Evolutionary conservation across 2,797 vertebrate species (phyloP).

Genomic region (Pelobates cultripes): DNA sequence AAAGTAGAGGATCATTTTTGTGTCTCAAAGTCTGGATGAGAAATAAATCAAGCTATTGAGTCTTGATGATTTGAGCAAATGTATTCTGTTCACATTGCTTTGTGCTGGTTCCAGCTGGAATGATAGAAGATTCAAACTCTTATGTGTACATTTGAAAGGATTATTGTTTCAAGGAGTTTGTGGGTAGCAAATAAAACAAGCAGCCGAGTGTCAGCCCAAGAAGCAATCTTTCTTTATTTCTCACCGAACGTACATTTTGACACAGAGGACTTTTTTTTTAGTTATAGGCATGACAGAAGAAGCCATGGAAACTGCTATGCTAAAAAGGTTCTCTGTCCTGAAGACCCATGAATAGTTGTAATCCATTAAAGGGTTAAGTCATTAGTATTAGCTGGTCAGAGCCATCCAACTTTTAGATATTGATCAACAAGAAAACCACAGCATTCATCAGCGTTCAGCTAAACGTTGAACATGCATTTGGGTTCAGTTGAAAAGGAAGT

Average conservation of each 20-base stretch:
- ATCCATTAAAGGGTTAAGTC: slow-evolving; percentile 52
- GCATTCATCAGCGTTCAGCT: slow-evolving; percentile 55
- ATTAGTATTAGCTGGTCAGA: slow-evolving; percentile 66
- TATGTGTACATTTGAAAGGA: slow-evolving; percentile 71
- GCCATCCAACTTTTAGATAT: slow-evolving; percentile 32
- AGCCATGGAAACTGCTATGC: slow-evolving; percentile 72
- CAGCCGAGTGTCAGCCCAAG: slow-evolving; percentile 69
- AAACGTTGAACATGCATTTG: slow-evolving; percentile 68
- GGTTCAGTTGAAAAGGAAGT: slow-evolving; percentile 72
- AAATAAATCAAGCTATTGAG: slow-evolving; percentile 56
- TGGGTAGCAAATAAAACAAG: slow-evolving; percentile 73
- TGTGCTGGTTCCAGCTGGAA: slow-evolving; percentile 65
- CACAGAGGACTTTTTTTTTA: slow-evolving; percentile 70
- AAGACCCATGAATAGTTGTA: slow-evolving; percentile 65
- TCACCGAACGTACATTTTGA: slow-evolving; percentile 65
- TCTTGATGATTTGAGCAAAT: slow-evolving; percentile 23
- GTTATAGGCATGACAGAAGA: slow-evolving; percentile 62
- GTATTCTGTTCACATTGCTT: slow-evolving; percentile 60
- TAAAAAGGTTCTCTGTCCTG: slow-evolving; percentile 72
- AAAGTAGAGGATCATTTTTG: slow-evolving; percentile 51
- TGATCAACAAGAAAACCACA: slow-evolving; percentile 61
- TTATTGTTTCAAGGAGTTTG: slow-evolving; percentile 73
- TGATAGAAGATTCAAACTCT: slow-evolving; percentile 70
- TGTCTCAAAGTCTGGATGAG: slow-evolving; percentile 38
- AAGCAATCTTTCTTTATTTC: slow-evolving; percentile 68